Evolutionary conservation across 2,888 invertebrate species (phyloP), one percentile per base, ranked within the genome.

Genomic region (Lithosia quadra): DNA sequence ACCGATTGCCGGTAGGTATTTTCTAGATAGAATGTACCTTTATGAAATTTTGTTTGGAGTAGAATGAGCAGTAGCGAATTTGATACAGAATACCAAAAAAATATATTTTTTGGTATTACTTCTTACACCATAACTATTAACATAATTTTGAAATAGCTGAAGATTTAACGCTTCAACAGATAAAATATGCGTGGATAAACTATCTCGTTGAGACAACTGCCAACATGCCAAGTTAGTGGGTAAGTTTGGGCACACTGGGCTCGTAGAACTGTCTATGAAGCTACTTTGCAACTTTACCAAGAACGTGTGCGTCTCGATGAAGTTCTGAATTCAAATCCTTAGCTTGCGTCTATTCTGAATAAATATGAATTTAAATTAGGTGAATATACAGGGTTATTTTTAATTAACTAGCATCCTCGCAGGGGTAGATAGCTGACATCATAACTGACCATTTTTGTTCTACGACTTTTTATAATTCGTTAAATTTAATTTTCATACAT

Each of bases 301-400:
- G 67, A 79, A 67, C 67, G 64, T 68, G 66, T 71, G 65, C 67
- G 39, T 79, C 28, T 43, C 43, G 18, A 24, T 24, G 5, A 62
- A 49, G 18, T 10, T 62, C 69, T 68, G 67, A 75, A 78, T 77
- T 75, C 67, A 73, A 79, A 78, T 71, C 77, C 71, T 71, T 74
- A 59, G 72, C 65, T 76, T 62, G 67, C 72, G 71, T 68, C 68
- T 74, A 68, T 62, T n/a, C 7, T 28, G 24, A 56, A 24, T 56
- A 22, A 43, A 18, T n/a, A 24, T 49, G 2, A 28, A 28, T 28
- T 15, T 60, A 5, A 59, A 36, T n/a, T 53, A 13, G 53, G 21
- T 43, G 8, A 10, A 18, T n/a, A 53, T 8, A 55, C 10, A n/a
- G 3, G 53, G 3, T 55, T 55, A 18, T n/a, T n/a, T n/a, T n/a